A percentile compares a stretch with the other conserved stretches of the same genome.
Conservation (phyloP, 2,888 invertebrate species). For the Noctua comes region DNA sequence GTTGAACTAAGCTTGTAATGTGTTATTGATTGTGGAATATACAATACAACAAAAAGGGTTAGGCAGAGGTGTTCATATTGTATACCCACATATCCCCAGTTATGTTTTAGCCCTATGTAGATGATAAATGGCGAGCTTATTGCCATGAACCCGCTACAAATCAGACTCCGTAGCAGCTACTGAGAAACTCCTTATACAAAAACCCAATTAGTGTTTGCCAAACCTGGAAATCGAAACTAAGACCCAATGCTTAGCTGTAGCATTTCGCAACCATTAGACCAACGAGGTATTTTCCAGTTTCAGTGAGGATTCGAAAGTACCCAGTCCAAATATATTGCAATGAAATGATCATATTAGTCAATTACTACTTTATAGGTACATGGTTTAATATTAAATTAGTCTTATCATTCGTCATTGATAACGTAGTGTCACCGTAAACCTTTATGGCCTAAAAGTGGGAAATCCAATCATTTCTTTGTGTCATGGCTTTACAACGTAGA, state of each 20-base stretch:
- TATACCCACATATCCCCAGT: too few species aligned
- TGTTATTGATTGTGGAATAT: constrained; percentile 3
- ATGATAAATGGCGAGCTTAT: background rate
- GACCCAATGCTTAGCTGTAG: background rate
- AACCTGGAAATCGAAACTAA: background rate
- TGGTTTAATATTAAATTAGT: constrained; percentile 19
- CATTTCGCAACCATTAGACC: background rate
- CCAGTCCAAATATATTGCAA: constrained; percentile 1
- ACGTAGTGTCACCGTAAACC: background rate
- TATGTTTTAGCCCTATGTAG: too few species aligned
- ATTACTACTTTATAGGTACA: background rate
- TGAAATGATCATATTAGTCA: too few species aligned
- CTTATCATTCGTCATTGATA: constrained; percentile 2
- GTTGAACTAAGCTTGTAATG: constrained; percentile 24
- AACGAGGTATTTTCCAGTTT: background rate
- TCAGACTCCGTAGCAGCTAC: rapidly evolving
- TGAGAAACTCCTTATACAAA: background rate
- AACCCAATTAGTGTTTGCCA: background rate
- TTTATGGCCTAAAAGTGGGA: background rate
- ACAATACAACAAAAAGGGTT: background rate
- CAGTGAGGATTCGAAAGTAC: background rate
- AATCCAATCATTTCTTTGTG: background rate
- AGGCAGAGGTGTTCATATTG: too few species aligned
- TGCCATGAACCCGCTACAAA: background rate
- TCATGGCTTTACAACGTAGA: constrained; percentile 1